Base-by-base conservation (phyloP, 2,888 invertebrate genomes). In the Eupsilia transversa region DNA sequence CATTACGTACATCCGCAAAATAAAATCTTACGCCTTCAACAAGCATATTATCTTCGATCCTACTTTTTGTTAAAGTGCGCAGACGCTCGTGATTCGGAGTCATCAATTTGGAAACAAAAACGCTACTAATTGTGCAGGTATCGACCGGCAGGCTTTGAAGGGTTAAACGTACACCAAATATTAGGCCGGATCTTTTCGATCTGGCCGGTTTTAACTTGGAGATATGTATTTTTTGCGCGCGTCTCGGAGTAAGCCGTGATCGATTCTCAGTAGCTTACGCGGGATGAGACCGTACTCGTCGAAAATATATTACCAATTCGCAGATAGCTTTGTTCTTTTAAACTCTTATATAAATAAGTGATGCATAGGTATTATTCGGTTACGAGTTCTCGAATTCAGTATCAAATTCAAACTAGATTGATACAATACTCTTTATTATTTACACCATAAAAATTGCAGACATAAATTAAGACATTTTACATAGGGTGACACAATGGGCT, bases 191-290 rank as follows among this genome's bases (percentile, higher is more conserved):
- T 84, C 81, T 82, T 79, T 82, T 85, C 79, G 86, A 89, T 87
- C 83, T 83, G 80, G 87, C 85, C 84, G 86, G 88, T 86, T 89
- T 90, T 85, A 87, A 86, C 77, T 88, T 84, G 71, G 80, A 86
- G 85, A 83, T 86, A 87, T 88, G 86, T 86, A 72, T 87, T 89
- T 91, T 91, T 91, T 91, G 89, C 83, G 70, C 80, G 86, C 81
- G 85, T 77, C 86, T 87, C 82, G 85, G 84, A 86, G 84, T 87
- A 86, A 84, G 79, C 86, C 74, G 86, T 89, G 91, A 91, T 92
- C 90, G 91, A 91, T 92, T 92, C 90, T 86, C 89, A 87, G 91
- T 89, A 90, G 88, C 89, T 87, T 90, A 86, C 69, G 66, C 79
- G 66, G 69, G 75, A 83, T 77, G 78, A 77, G 81, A 82, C 79